phyloP scores from a whole-genome alignment of 1,140 invertebrate species.

The Popillia japonica region DNA sequence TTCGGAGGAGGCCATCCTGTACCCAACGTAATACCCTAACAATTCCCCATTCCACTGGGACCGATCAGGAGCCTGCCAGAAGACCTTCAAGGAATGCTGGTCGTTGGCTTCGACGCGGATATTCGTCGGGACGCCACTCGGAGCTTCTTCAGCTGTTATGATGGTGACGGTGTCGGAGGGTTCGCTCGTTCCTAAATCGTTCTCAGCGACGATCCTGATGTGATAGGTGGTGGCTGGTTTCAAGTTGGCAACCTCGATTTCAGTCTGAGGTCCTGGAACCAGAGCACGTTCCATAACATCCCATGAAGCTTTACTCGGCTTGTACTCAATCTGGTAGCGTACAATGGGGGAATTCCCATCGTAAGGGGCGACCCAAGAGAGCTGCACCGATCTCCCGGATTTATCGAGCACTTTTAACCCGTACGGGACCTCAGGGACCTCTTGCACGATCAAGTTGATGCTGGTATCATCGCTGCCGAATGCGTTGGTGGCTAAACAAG shows the following conservation, averaged over 20 bases:
- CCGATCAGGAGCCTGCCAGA: constrained; percentile 90
- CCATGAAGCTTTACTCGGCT: constrained; percentile 86
- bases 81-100: constrained; percentile 89
- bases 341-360: constrained; percentile 95
- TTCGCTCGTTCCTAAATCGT: constrained; percentile 90
- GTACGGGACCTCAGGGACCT: constrained; percentile 92
- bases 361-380: constrained; percentile 93
- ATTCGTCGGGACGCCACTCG: constrained; percentile 81
- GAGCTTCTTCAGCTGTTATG: constrained; percentile 94
- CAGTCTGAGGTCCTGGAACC: constrained; percentile 84
- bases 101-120: constrained; percentile 91
- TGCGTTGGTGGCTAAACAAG: constrained; percentile 93
- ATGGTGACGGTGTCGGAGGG: constrained; percentile 92
- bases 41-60: constrained; percentile 95
- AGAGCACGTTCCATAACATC: constrained; percentile 84
- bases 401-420: constrained; percentile 91
- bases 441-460: constrained; percentile 96
- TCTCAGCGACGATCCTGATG: constrained; percentile 91
- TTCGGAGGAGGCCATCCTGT: constrained; percentile 80
- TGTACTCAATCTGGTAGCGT: constrained; percentile 92
- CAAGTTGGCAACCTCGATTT: constrained; percentile 87
- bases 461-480: constrained; percentile 95
- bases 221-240: constrained; percentile 93
- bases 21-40: constrained; percentile 89
- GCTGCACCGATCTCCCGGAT: constrained; percentile 86